phyloP scores from a whole-genome alignment of 2,797 vertebrate species.

The Staurois parvus region DNA sequence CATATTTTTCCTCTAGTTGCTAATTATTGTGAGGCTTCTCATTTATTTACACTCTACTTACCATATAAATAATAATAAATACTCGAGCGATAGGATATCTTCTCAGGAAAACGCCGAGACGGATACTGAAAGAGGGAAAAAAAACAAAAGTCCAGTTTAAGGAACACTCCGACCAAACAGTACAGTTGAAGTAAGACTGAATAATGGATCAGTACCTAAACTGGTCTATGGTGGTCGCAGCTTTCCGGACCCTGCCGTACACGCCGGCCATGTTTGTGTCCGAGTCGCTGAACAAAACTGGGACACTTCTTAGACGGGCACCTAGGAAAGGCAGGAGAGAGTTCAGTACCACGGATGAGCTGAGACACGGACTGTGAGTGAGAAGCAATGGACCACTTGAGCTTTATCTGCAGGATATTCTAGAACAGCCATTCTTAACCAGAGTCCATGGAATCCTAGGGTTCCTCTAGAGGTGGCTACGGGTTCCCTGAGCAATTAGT shows the following conservation, averaged over 20 bases:
- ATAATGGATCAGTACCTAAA: slow-evolving; percentile 85
- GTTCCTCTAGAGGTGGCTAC: no score
- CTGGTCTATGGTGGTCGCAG: slow-evolving; percentile 93
- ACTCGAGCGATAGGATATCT: slow-evolving; percentile 93
- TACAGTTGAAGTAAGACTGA: no score
- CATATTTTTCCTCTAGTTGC: no score
- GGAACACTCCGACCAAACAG: no score
- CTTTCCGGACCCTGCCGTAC: slow-evolving; percentile 93
- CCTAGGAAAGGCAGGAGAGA: slow-evolving; percentile 72
- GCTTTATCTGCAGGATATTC: no score
- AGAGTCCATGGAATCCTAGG: no score
- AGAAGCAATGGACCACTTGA: no score
- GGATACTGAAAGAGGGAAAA: slow-evolving; percentile 80
- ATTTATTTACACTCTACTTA: no score
- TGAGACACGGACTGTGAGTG: no score
- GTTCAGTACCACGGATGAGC: background rate
- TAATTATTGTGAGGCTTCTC: no score
- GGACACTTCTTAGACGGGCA: slow-evolving; percentile 87
- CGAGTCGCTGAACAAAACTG: slow-evolving; percentile 88
- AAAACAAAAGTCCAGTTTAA: background rate
- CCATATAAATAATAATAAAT: slow-evolving; percentile 97
- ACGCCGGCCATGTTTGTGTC: slow-evolving; percentile 82
- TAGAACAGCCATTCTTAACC: no score
- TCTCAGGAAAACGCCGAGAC: slow-evolving; percentile 94
- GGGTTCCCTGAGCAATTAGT: no score